Evolutionary conservation across 2,797 vertebrate genomes (phyloP), one percentile per base, ranked within the genome.

Genomic region (Australoheros facetus): DNA sequence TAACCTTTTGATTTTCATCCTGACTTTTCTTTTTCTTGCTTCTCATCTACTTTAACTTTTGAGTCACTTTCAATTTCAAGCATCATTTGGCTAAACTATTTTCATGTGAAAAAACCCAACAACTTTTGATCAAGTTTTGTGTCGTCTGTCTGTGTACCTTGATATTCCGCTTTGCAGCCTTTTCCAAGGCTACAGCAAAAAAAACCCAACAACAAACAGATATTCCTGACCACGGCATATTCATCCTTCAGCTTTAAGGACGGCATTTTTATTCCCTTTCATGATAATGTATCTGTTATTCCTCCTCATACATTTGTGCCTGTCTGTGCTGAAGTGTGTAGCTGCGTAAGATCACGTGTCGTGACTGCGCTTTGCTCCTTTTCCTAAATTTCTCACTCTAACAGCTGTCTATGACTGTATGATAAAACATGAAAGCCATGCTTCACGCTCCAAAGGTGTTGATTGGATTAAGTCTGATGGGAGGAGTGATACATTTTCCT

Each of bases 391-490:
- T 88, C 76, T 85, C 75, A 75, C 81, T 77, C 26, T 2, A 75
- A 73, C 88, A 87, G 70, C 79, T 92, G 60, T 81, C 77, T 66
- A 21, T 71, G 56, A 70, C 66, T 82, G 26, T 73, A 73, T 79
- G 71, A 81, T 84, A 86, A 89, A 79, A 86, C 73, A 85, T 84
- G 77, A 80, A 58, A 77, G 53, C 69, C 53, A 66, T 17, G 19
- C 72, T 58, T 88, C 48, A 60, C 56, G 75, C 48, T 69, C 58
- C 45, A 1, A 60, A 91, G 74, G 92, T 92, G 91, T 91, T 92
- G 86, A 92, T 89, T 90, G 55, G 77, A 79, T 87, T 86, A 56
- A 80, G 72, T 73, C 60, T 83, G 82, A 87, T 71, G 85, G 51
- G 23, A 70, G 32, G 77, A 30, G 64, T 55, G 84, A 85, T 84